Evolutionary conservation across 2,888 invertebrate genomes (phyloP), one percentile per base, ranked within the genome.

Genomic region (Mimumesa dahlbomi): DNA sequence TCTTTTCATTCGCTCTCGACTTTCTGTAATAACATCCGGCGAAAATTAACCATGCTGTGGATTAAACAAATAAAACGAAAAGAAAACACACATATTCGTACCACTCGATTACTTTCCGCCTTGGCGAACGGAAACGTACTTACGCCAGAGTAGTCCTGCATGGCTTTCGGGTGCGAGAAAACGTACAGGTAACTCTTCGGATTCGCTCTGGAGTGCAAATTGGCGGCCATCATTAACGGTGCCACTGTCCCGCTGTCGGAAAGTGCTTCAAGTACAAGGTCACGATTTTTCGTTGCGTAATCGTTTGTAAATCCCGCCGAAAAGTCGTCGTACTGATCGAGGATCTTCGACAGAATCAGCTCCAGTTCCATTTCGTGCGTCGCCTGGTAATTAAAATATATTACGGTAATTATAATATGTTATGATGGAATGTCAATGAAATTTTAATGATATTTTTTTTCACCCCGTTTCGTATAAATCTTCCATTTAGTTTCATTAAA

Each of bases 191-290:
- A 97, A 57, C 95, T 95, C 84, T 94, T 93, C 0, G 93, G 91
- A 90, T 95, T 95, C 21, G 94, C 92, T 77, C 92, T 92, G 2
- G 95, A 93, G 84, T 96, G 96, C 87, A 94, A 93, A 88, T 94
- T 92, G 14, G 94, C 95, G 69, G 94, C 94, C 89, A 93, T 92
- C 71, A 96, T 91, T 76, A 96, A 90, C 0, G 97, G 98, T 0
- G 97, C 95, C 18, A 95, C 93, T 16, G 96, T 95, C 63, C 96
- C 92, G 5, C 96, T 96, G 90, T 98, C 98, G 56, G 97, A 96
- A 69, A 98, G 92, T 65, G 97, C 93, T 86, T 96, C 96, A 73
- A 98, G 91, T 3, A 98, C 93, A 53, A 94, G 92, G 88, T 97
- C 95, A 25, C 96, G 92, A 85, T 94, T 92, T 91, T 85, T 93